These are phyloP conservation scores for Tinamus guttatus DNA, from an alignment of 2,113 vertebrate species.

Conservation along the genomic window DNA sequence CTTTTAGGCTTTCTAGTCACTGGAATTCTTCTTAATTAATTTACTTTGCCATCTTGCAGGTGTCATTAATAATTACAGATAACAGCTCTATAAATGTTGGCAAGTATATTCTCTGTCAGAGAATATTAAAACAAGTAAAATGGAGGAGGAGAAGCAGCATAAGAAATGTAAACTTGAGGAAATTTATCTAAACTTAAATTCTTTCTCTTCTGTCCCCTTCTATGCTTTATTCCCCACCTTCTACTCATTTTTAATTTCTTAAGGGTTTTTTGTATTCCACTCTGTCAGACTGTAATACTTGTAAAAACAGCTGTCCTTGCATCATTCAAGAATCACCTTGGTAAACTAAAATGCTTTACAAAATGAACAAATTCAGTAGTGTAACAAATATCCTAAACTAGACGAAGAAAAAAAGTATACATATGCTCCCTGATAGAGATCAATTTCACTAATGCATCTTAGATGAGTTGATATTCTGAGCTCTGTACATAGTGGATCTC, in stretches of 20 bases:
- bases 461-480: background rate
- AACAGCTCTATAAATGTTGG: slow-evolving; percentile 4
- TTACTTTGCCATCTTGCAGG: slow-evolving; percentile 5
- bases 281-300: background rate
- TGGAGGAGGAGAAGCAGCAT: background rate
- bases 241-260: background rate
- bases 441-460: background rate
- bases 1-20: background rate
- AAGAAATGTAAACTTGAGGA: background rate
- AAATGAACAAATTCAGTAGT: background rate
- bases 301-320: background rate
- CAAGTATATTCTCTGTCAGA: slow-evolving; percentile 7
- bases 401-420: background rate
- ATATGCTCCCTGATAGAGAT: background rate
- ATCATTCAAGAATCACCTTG: background rate
- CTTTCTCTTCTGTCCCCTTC: background rate
- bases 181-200: background rate
- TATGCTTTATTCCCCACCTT: background rate
- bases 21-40: slow-evolving; percentile 41
- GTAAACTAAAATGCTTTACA: background rate
- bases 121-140: background rate
- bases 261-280: background rate
- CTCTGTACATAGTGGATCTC: background rate
- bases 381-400: background rate
- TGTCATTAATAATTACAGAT: slow-evolving; percentile 16